phyloP scores from a whole-genome alignment of 2,888 invertebrate species.

The Acanthosepion esculentum region DNA sequence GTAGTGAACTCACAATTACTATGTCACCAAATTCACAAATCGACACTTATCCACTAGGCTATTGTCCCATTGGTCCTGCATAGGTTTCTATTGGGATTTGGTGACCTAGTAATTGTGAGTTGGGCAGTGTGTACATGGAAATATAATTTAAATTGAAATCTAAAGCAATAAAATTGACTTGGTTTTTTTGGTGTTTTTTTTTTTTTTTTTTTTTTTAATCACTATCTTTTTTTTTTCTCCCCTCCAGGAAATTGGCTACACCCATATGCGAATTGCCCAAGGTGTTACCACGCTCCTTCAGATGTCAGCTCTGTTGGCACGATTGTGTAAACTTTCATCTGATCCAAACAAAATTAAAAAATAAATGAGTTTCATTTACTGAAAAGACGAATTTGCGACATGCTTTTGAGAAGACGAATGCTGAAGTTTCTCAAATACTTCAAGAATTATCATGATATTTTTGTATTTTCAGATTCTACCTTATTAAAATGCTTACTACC shows the following conservation, averaged over 20 bases:
- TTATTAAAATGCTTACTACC: neutral
- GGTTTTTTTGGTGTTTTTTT: neutral
- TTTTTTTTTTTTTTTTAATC: neutral
- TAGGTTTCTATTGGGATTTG: too few relatives aligned
- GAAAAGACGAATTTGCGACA: neutral
- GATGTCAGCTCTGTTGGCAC: slow-evolving; percentile 89
- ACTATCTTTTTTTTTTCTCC: slow-evolving; percentile 49
- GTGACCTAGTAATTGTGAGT: too few relatives aligned
- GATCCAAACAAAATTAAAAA: slow-evolving; percentile 53
- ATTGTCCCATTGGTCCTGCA: too few relatives aligned
- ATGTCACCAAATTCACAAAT: too few relatives aligned
- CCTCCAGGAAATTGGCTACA: slow-evolving; percentile 88
- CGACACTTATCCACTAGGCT: too few relatives aligned
- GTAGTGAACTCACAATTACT: too few relatives aligned
- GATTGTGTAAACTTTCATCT: slow-evolving; percentile 80
- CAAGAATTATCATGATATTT: neutral
- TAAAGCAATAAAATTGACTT: neutral
- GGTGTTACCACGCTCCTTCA: slow-evolving; percentile 91
- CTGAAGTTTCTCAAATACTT: neutral
- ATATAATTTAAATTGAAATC: too few relatives aligned
- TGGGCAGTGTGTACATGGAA: too few relatives aligned
- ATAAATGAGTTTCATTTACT: neutral
- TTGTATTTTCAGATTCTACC: neutral
- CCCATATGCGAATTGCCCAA: slow-evolving; percentile 92
- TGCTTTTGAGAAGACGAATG: neutral